Evolutionary conservation across 2,113 vertebrate species (phyloP).

Genomic region (Lota lota): DNA sequence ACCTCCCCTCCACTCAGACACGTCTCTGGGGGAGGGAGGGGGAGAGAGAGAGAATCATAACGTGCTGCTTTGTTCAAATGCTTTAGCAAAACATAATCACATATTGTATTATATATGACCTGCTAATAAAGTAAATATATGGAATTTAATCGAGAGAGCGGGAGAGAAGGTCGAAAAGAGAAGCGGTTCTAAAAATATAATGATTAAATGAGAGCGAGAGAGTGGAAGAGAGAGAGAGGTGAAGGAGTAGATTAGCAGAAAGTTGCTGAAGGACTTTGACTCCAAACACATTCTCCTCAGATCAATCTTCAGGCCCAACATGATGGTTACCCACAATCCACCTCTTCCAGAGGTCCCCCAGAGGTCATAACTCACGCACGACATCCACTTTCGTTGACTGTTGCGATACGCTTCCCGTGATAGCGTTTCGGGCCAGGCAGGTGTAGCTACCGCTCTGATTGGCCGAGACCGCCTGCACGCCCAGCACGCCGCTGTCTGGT

Average conservation of each 20-base stretch:
- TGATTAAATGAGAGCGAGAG: conserved; percentile 12
- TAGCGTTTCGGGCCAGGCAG: conserved; percentile 63
- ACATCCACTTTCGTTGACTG: conserved; percentile 54
- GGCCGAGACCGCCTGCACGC: conserved; percentile 62
- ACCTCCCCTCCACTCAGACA: conserved; percentile 71
- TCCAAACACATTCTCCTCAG: conserved; percentile 40
- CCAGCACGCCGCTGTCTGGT: conserved; percentile 56
- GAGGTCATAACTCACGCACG: conserved; percentile 64
- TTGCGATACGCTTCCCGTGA: conserved; percentile 48
- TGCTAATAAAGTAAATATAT: too few species aligned
- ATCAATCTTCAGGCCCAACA: conserved; percentile 43
- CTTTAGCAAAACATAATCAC: too few species aligned
- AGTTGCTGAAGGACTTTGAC: conserved; percentile 56
- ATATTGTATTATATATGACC: too few species aligned
- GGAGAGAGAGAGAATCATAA: neutral
- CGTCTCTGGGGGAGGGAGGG: conserved; percentile 39
- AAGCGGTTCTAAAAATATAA: conserved; percentile 28
- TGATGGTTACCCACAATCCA: neutral
- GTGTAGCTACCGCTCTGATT: conserved; percentile 58
- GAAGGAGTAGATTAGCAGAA: conserved; percentile 6
- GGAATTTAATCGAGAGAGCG: neutral
- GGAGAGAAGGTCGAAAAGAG: neutral
- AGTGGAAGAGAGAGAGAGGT: conserved; percentile 12
- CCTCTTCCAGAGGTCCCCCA: neutral
- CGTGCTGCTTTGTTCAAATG: too few species aligned